Evolutionary conservation across 2,113 vertebrate species (phyloP).

Genomic region (Herpetotheres cachinnans): DNA sequence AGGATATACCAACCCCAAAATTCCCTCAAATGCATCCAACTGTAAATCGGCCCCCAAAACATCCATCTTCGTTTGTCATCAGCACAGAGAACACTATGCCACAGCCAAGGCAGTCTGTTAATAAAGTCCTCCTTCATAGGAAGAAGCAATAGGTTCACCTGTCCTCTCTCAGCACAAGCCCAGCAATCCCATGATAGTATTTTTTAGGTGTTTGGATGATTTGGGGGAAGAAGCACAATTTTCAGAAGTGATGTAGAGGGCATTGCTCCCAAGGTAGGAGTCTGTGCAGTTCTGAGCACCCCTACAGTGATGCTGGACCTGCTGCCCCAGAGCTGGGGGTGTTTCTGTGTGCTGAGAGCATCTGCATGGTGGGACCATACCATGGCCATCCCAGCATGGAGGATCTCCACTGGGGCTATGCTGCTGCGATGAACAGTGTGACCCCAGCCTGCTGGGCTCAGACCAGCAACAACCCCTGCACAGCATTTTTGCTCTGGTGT

Average conservation of each 20-base stretch:
- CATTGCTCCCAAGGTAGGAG: background rate
- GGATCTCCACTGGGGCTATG: background rate
- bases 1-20: background rate
- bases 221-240: background rate
- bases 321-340: background rate
- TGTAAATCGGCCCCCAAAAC: background rate
- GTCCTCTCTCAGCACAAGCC: background rate
- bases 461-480: background rate
- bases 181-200: fast-evolving
- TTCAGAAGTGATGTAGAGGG: background rate
- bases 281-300: background rate
- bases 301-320: background rate
- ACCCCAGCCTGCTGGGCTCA: background rate
- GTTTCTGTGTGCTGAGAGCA: background rate
- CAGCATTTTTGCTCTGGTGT: background rate
- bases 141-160: background rate
- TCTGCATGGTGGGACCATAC: fast-evolving
- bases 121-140: background rate
- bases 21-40: background rate
- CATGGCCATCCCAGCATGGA: fast-evolving
- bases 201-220: background rate
- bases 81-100: background rate
- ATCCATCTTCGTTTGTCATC: background rate
- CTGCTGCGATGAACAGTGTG: background rate
- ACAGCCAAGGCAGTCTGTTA: background rate